phyloP scores from a whole-genome alignment of 92 coral and sea anemone species.

The Zoanthus sansibaricus region DNA sequence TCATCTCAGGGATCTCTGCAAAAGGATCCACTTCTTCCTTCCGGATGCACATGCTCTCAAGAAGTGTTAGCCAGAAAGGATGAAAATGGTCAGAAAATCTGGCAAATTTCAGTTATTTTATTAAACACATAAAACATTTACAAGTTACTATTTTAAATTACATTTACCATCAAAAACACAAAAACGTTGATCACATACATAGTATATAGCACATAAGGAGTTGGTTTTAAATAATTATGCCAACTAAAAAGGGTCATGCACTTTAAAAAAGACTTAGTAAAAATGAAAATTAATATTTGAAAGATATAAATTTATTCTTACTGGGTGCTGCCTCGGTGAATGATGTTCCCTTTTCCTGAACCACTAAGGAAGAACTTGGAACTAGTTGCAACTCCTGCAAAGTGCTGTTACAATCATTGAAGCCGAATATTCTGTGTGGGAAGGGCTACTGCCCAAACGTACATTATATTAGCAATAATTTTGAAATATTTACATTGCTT shows the following conservation, averaged over 20 bases:
- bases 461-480: background rate
- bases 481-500: background rate
- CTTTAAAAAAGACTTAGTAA: too few relatives aligned
- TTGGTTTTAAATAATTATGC: too few relatives aligned
- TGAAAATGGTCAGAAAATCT: too few relatives aligned
- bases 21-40: too few relatives aligned
- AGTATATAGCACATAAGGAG: too few relatives aligned
- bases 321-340: conserved; percentile 25
- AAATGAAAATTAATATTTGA: background rate
- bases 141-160: too few relatives aligned
- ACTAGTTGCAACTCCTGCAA: conserved; percentile 21
- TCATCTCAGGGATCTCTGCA: background rate
- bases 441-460: conserved; percentile 15
- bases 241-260: too few relatives aligned
- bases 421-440: conserved; percentile 34
- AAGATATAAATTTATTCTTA: background rate
- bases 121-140: too few relatives aligned
- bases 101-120: too few relatives aligned
- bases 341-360: background rate
- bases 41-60: background rate
- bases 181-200: too few relatives aligned
- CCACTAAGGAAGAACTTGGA: conserved; percentile 42
- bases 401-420: background rate
- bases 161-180: too few relatives aligned
- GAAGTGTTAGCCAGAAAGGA: background rate